A percentile compares a stretch with the other conserved stretches of the same genome.
phyloP scores from a whole-genome alignment of 1,140 invertebrate genomes.

The Drosophila setifemur region DNA sequence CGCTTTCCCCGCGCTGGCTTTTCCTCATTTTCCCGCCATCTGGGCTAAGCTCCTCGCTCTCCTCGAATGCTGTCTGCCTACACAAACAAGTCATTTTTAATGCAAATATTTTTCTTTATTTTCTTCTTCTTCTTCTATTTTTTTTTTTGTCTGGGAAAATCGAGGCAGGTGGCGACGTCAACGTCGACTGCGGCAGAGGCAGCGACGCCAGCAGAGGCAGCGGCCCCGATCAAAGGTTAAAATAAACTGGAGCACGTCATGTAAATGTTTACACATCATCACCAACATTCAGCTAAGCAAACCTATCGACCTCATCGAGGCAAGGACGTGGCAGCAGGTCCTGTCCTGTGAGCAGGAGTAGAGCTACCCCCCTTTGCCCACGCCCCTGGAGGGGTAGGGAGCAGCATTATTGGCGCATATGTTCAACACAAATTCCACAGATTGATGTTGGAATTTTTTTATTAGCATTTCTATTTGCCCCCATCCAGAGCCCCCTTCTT shows the following conservation, averaged over 20 bases:
- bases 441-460: constrained; percentile 81
- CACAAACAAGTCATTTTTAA: constrained; percentile 80
- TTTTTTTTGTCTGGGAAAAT: constrained; percentile 3
- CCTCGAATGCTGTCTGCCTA: constrained; percentile 47
- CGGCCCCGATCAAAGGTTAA: constrained; percentile 73
- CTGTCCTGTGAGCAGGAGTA: no score
- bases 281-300: constrained; percentile 81
- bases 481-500: background rate
- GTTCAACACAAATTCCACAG: constrained; percentile 80
- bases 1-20: background rate
- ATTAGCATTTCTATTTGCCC: constrained; percentile 78
- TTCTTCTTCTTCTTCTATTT: constrained; percentile 25
- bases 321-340: constrained; percentile 51
- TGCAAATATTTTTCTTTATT: constrained; percentile 73
- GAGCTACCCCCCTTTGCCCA: background rate
- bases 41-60: background rate
- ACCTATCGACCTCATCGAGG: constrained; percentile 78
- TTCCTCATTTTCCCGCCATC: background rate
- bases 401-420: constrained; percentile 80
- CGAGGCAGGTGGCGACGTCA: background rate
- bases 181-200: background rate
- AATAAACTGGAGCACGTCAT: constrained; percentile 81
- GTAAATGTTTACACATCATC: constrained; percentile 81
- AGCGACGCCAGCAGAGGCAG: background rate
- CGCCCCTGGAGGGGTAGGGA: no score